phyloP scores from a whole-genome alignment of 2,113 vertebrate species.

The Micronisus gabar region DNA sequence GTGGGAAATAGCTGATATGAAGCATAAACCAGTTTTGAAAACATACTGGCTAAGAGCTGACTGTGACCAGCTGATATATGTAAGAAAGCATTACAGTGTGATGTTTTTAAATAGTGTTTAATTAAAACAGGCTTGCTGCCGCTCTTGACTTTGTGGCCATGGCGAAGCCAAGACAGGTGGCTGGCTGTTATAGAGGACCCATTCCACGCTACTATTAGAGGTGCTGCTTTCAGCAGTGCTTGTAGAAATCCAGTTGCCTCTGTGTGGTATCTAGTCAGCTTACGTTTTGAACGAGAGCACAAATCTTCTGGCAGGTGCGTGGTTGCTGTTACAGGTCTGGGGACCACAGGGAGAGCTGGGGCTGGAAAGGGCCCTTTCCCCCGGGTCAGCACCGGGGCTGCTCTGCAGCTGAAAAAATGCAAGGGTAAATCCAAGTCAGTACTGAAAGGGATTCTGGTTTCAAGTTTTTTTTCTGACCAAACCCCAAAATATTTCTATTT shows the following conservation, averaged over 20 bases:
- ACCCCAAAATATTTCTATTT: background rate
- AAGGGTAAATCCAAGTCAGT: background rate
- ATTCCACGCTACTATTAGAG: background rate
- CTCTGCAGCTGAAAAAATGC: background rate
- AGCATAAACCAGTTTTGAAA: background rate
- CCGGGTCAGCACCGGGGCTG: background rate
- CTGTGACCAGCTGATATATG: background rate
- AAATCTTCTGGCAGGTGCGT: background rate
- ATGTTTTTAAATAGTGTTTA: background rate
- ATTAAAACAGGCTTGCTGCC: background rate
- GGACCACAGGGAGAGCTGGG: background rate
- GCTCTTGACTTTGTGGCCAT: background rate
- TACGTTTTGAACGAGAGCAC: background rate
- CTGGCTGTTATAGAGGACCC: background rate
- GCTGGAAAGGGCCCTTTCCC: background rate
- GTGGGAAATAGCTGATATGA: background rate
- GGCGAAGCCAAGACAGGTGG: background rate
- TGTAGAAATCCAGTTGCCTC: rapidly evolving
- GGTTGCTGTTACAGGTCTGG: background rate
- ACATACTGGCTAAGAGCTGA: background rate
- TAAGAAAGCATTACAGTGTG: background rate
- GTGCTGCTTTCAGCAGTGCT: background rate
- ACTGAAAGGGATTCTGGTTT: background rate
- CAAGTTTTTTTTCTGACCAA: background rate
- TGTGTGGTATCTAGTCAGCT: background rate